Evolutionary conservation across 2,888 invertebrate genomes (phyloP).

Genomic region (Ichneumoninae sp.): DNA sequence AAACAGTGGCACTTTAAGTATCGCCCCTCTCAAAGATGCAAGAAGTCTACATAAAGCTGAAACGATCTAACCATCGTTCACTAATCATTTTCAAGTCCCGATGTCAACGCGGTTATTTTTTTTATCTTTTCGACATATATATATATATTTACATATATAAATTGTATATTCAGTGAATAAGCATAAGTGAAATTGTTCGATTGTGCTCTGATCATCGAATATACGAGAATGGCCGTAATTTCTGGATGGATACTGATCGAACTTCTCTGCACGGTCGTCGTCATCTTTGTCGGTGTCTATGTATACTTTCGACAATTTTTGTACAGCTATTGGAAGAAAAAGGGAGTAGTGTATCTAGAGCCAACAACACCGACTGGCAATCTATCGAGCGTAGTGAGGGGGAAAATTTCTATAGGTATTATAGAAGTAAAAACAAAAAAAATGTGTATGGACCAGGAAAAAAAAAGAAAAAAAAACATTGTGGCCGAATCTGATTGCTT

Average conservation of each 20-base stretch:
- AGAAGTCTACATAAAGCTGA: slow-evolving; percentile 20
- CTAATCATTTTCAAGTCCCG: neutral
- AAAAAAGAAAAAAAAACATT: neutral
- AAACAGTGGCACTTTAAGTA: neutral
- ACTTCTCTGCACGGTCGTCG: slow-evolving; percentile 31
- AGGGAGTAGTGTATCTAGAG: slow-evolving; percentile 67
- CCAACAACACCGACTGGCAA: slow-evolving; percentile 73
- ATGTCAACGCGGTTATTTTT: neutral
- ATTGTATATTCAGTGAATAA: no score
- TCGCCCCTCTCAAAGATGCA: neutral
- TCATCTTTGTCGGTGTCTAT: slow-evolving; percentile 65
- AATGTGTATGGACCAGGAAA: neutral
- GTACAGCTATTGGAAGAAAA: slow-evolving; percentile 74
- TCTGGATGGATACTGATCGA: slow-evolving; percentile 49
- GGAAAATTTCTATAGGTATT: slow-evolving; percentile 70
- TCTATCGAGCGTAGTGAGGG: slow-evolving; percentile 62
- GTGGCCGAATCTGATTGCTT: neutral
- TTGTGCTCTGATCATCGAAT: neutral
- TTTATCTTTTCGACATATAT: no score
- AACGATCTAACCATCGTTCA: neutral
- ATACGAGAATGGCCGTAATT: slow-evolving; percentile 36
- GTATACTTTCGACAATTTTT: slow-evolving; percentile 72
- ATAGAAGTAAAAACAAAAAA: slow-evolving; percentile 3
- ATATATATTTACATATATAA: no score
- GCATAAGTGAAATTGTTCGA: neutral